Evolutionary conservation across 1,140 invertebrate genomes (phyloP).

Genomic region (Tetramorium alpestre): DNA sequence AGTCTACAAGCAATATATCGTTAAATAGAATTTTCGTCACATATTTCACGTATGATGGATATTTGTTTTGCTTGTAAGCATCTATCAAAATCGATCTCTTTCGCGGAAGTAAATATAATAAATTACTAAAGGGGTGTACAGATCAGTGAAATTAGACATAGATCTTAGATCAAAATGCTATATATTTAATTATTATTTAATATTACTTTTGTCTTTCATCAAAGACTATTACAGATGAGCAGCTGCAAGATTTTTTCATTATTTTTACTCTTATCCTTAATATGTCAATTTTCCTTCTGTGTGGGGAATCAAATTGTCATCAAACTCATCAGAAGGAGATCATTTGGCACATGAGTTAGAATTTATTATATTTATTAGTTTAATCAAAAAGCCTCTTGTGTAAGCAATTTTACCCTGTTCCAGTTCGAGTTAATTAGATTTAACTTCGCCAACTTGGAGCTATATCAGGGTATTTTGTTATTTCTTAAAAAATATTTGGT

Average conservation of each 20-base stretch:
- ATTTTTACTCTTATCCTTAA: conserved; percentile 59
- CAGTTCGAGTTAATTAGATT: conserved; percentile 84
- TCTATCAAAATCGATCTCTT: conserved; percentile 50
- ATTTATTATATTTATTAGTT: conserved; percentile 54
- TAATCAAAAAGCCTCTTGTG: conserved; percentile 39
- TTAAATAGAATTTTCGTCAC: conserved; percentile 72
- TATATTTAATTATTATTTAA: conserved; percentile 29
- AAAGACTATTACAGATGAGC: background rate
- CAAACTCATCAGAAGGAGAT: conserved; percentile 74
- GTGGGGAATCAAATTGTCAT: conserved; percentile 34
- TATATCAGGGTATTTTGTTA: conserved; percentile 69
- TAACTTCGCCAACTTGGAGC: conserved; percentile 81
- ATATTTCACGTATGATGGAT: conserved; percentile 56
- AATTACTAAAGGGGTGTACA: conserved; percentile 65
- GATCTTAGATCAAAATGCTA: conserved; percentile 36
- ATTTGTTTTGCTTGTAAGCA: conserved; percentile 65
- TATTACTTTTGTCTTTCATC: conserved; percentile 16
- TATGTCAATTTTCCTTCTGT: conserved; percentile 75
- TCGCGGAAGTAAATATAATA: conserved; percentile 27
- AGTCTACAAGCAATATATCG: conserved; percentile 76
- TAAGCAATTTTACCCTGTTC: conserved; percentile 69
- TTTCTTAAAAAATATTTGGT: conserved; percentile 68
- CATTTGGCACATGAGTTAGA: conserved; percentile 63
- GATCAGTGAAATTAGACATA: conserved; percentile 64
- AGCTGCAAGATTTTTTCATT: conserved; percentile 61